Base-by-base conservation (phyloP, 2,888 invertebrate genomes). In the Epistrophe eligans region DNA sequence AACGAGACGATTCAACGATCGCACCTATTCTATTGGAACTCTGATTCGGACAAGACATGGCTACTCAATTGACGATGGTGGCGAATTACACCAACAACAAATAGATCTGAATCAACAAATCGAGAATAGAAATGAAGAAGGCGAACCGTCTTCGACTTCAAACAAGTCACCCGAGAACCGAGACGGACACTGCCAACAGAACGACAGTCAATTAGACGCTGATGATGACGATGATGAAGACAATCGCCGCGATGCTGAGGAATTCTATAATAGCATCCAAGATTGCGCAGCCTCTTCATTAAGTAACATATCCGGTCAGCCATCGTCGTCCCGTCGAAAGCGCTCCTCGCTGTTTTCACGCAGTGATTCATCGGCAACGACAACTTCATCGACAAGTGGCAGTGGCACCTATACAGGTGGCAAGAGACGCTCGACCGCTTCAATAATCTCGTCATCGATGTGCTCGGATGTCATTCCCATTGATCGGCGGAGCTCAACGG, bases 341-440 rank as follows among this genome's bases (percentile, higher is more conserved):
- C 91, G 92, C 5, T 92, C 92, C 9, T 92, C 93, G 10, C 88
- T 92, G 7, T 92, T 93, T 89, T 92, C 93, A 4, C 92, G 93
- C 43, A 93, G 93, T 71, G 93, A 93, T 82, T 93, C 93, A 71
- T 93, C 93, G 48, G 92, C 92, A 13, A 93, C 93, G 0, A 93
- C 92, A 2, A 91, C 93, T 0, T 93, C 93, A 2, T 92, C 92
- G 2, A 83, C 87, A n/a, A 91, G 91, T 77, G 92, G 92, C 28
- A 90, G 90, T 28, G 90, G 91, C 67, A 92, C 93, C 9, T 93
- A 92, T 60, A 92, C 92, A n/a, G 91, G 91, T 35, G 91, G 90
- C 43, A 93, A 93, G 43, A 90, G 92, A 0, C 90, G 93, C n/a
- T 93, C 93, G 3, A 91, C 91, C 0, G 91, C 93, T 48, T 93